Evolutionary conservation across 2,113 vertebrate genomes (phyloP).

Genomic region (Phoxinus phoxinus): DNA sequence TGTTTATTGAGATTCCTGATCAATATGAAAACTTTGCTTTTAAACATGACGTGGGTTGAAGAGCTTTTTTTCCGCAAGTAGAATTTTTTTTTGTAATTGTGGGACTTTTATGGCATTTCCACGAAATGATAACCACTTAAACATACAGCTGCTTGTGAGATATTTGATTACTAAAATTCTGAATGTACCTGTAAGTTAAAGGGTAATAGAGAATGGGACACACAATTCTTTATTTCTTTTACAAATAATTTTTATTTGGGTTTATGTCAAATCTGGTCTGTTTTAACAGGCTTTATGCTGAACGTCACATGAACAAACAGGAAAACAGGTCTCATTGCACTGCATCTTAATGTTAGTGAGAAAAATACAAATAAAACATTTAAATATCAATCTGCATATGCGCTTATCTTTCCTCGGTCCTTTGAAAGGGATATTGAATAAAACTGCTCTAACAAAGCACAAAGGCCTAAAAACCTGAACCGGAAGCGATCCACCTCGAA

Average conservation of each 20-base stretch:
- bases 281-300: background rate
- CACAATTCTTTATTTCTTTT: background rate
- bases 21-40: constrained; percentile 24
- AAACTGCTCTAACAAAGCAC: too few relatives aligned
- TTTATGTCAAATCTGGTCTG: background rate
- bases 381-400: too few relatives aligned
- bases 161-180: background rate
- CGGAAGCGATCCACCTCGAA: too few relatives aligned
- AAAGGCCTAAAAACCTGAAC: too few relatives aligned
- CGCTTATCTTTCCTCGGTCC: too few relatives aligned
- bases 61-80: background rate
- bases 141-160: background rate
- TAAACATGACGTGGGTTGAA: background rate
- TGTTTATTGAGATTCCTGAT: constrained; percentile 12
- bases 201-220: background rate
- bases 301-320: too few relatives aligned
- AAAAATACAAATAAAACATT: too few relatives aligned
- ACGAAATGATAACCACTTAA: background rate
- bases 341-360: too few relatives aligned
- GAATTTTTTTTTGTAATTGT: background rate
- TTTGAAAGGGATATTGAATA: too few relatives aligned
- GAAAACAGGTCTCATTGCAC: too few relatives aligned
- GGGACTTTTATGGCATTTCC: background rate
- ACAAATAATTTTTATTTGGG: background rate
- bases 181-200: constrained; percentile 26